These are phyloP conservation scores for Leucophenga varia DNA, from an alignment of 1,140 invertebrate genomes.

Conservation along the genomic window DNA sequence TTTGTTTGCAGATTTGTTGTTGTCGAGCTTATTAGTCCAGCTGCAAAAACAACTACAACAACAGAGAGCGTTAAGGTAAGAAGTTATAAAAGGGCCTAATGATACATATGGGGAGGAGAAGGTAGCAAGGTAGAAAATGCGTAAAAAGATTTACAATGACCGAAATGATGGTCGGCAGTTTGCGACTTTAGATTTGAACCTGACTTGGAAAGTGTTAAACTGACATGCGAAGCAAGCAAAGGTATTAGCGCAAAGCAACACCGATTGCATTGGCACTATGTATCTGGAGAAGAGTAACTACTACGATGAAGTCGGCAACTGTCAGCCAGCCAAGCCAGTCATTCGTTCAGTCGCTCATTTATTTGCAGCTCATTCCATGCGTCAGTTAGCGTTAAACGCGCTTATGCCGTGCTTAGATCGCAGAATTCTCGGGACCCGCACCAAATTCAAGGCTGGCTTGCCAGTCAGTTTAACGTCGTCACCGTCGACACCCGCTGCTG, in stretches of 20 bases:
- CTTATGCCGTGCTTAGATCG: neutral
- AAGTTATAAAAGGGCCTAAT: constrained; percentile 8
- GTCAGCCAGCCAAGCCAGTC: too few relatives aligned
- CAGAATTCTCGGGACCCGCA: too few relatives aligned
- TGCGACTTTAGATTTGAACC: too few relatives aligned
- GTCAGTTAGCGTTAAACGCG: constrained; percentile 6
- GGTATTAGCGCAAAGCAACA: too few relatives aligned
- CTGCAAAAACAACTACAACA: neutral
- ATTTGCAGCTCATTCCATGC: constrained; percentile 3
- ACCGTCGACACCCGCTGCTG: neutral
- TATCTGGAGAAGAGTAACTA: too few relatives aligned
- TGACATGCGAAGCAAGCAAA: constrained; percentile 34
- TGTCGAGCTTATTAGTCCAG: constrained; percentile 49
- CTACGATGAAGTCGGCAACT: too few relatives aligned
- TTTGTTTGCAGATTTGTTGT: constrained; percentile 5
- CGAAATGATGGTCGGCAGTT: constrained; percentile 8
- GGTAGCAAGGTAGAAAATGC: too few relatives aligned
- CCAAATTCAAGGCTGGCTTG: constrained; percentile 10
- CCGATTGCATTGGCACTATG: too few relatives aligned
- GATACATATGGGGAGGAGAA: too few relatives aligned
- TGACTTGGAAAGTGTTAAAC: constrained; percentile 47
- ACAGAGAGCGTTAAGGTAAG: constrained; percentile 39
- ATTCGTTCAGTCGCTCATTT: neutral
- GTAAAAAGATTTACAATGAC: constrained; percentile 36
- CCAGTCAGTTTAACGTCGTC: constrained; percentile 44